phyloP scores from a whole-genome alignment of 2,113 vertebrate genomes.

The Atractosteus spatula region DNA sequence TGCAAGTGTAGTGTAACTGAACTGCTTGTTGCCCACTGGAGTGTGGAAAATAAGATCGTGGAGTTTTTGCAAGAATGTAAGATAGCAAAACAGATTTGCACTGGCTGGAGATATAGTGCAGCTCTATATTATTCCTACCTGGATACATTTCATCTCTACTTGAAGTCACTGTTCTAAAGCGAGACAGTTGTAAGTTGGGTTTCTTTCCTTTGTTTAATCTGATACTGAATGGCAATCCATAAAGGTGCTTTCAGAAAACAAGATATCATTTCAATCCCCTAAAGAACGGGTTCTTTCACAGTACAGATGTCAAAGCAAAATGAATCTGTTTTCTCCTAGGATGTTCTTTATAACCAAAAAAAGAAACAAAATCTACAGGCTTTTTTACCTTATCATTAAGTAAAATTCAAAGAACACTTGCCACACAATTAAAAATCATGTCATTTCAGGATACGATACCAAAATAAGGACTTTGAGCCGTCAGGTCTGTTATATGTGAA shows the following conservation, averaged over 20 bases:
- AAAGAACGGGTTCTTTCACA: background rate
- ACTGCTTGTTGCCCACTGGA: slow-evolving; percentile 81
- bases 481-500: too few species aligned
- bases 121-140: slow-evolving; percentile 16
- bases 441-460: too few species aligned
- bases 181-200: slow-evolving; percentile 38
- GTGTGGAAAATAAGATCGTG: slow-evolving; percentile 90
- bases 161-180: slow-evolving; percentile 43
- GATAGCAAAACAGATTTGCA: slow-evolving; percentile 58
- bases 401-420: too few species aligned
- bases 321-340: background rate
- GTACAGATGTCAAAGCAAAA: background rate
- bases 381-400: too few species aligned
- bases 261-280: slow-evolving; percentile 2
- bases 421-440: too few species aligned
- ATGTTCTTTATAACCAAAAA: background rate
- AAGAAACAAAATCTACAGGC: too few species aligned
- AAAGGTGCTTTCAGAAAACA: slow-evolving; percentile 9
- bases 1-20: slow-evolving; percentile 81
- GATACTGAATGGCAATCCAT: slow-evolving; percentile 9
- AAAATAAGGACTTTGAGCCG: too few species aligned
- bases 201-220: slow-evolving; percentile 13
- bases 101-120: slow-evolving; percentile 35
- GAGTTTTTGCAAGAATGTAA: slow-evolving; percentile 65
- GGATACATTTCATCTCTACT: slow-evolving; percentile 50